Percentiles rank a stretch among this genome's conserved stretches.
Conservation (phyloP, 2,797 vertebrate species). For the Crenuchus spilurus region DNA sequence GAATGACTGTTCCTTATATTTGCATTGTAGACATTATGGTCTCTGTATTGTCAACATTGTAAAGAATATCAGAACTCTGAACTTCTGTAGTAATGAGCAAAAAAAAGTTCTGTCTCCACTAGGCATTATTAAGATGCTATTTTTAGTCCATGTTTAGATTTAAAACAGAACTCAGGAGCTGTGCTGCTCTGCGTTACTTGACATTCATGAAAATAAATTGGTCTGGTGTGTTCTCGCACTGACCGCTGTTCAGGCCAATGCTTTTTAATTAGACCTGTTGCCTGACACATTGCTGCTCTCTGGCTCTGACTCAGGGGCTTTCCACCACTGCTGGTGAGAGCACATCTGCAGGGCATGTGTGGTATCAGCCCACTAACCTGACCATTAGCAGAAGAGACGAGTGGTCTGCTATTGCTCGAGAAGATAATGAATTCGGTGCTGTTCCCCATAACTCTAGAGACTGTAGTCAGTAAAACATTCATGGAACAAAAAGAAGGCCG, state of each 20-base stretch:
- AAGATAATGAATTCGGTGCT: constrained; percentile 11
- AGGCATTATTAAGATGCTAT: too few relatives aligned
- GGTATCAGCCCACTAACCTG: neutral
- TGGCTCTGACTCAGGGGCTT: neutral
- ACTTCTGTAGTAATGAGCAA: too few relatives aligned
- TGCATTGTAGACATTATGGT: too few relatives aligned
- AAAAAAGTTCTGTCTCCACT: too few relatives aligned
- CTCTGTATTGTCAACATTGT: too few relatives aligned
- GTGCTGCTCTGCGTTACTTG: neutral
- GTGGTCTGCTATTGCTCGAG: neutral
- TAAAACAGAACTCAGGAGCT: neutral
- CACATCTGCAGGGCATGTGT: constrained; percentile 31
- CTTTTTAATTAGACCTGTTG: neutral
- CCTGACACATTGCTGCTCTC: constrained; percentile 4
- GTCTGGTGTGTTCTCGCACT: neutral
- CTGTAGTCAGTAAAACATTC: neutral
- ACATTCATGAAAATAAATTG: neutral
- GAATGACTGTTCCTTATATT: too few relatives aligned
- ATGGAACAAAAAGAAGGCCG: constrained; percentile 10
- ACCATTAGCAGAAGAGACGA: neutral
- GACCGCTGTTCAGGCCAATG: neutral
- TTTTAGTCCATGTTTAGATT: too few relatives aligned
- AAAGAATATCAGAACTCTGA: too few relatives aligned
- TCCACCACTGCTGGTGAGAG: neutral
- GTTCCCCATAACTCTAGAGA: neutral